Evolutionary conservation across 2,888 invertebrate species (phyloP), one percentile per base, ranked within the genome.

Genomic region (Desoria tigrina): DNA sequence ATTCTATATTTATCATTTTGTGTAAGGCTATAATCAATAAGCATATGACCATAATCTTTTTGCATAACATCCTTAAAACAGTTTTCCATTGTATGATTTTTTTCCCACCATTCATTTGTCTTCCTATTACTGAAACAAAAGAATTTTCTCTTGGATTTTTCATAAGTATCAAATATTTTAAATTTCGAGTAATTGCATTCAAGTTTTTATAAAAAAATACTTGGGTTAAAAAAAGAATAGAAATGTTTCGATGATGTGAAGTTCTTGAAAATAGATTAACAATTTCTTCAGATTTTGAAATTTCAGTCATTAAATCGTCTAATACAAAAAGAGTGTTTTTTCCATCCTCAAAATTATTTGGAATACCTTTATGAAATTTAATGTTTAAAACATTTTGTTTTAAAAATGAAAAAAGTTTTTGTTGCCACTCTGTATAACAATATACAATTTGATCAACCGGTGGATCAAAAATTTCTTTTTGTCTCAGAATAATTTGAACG

Each of bases 31-130:
- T 62, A 63, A 45, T 74, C 74, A 9, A 74, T 54, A 23, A 74
- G 62, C 3, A 72, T 11, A 51, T 74, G 71, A 16, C 66, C 66
- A 65, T 72, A 70, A 26, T 26, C 26, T 24, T 63, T 68, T 39
- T 56, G 55, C 63, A 68, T 62, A n/a, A 53, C 28, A 26, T 74
- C 68, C 21, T 69, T 54, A 54, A 39, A 71, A 11, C 72, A 72
- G 24, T 42, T 28, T 37, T 69, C 60, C 0, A 70, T 18, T 2
- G 28, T 24, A 1, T 1, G 3, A 58, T 66, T 63, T 1, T 42
- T 50, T 66, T 69, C 32, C 66, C 65, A 2, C 64, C 42, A 55
- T 72, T 72, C 71, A 72, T 74, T 53, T 71, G 67, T 11, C 63
- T 23, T 16, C 74, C 72, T 1, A 74, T 18, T 0, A 49, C 27